These are phyloP conservation scores for Stenichneumon culpator DNA, from an alignment of 2,888 invertebrate species.

Conservation along the genomic window DNA sequence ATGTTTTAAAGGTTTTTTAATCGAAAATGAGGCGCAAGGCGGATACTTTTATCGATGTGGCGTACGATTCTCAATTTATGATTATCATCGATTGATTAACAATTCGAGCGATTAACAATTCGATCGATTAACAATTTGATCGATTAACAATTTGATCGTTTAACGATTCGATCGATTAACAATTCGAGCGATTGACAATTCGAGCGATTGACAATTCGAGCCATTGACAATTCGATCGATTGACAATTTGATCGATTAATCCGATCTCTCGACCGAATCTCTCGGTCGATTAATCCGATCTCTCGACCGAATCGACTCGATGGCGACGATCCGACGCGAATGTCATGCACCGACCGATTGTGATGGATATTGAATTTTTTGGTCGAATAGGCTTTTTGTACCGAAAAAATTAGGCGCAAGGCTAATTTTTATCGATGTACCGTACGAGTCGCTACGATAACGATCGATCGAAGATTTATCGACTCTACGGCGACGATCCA, in stretches of 20 bases:
- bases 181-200: constrained; percentile 28
- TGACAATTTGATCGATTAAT: constrained; percentile 35
- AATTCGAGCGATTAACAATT: constrained; percentile 28
- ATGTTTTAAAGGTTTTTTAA: no score
- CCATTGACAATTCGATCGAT: constrained; percentile 12
- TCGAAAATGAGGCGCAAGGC: no score
- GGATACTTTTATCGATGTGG: no score
- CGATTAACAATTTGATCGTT: constrained; percentile 37
- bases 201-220: constrained; percentile 29
- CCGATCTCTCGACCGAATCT: no score
- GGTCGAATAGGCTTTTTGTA: no score
- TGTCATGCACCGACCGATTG: not conserved
- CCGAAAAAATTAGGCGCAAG: no score
- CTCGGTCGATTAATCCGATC: constrained; percentile 30
- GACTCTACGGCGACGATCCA: not conserved
- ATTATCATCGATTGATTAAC: constrained; percentile 27
- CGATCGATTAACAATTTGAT: constrained; percentile 33
- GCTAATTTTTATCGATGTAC: no score
- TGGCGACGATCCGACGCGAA: not conserved
- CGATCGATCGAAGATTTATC: constrained; percentile 46
- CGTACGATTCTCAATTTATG: not conserved
- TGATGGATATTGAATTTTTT: no score
- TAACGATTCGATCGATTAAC: constrained; percentile 29
- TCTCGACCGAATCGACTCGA: not conserved
- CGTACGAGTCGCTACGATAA: not conserved